Percentiles rank a stretch among this genome's conserved stretches.
These are phyloP conservation scores for Amphibalanus amphitrite DNA, from an alignment of 1,140 invertebrate genomes.

Conservation along the genomic window DNA sequence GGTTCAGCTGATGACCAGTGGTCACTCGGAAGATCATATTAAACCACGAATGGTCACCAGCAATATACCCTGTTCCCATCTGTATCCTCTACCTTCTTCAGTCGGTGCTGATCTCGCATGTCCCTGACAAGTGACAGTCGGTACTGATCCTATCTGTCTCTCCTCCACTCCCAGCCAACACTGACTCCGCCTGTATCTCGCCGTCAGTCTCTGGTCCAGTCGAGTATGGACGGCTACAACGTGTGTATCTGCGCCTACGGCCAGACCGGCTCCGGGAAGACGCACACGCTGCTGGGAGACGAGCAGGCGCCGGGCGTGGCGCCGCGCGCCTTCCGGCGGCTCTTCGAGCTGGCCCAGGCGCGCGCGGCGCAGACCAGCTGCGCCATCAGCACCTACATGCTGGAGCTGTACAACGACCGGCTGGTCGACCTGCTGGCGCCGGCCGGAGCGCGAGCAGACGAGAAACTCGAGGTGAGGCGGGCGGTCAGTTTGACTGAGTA, in stretches of 20 bases:
- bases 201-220: conserved; percentile 17
- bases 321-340: conserved; percentile 60
- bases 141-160: too few species aligned
- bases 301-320: conserved; percentile 45
- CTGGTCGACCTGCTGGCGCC: conserved; percentile 50
- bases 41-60: too few species aligned
- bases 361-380: conserved; percentile 49
- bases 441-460: neutral
- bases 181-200: too few species aligned
- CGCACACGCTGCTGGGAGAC: conserved; percentile 72
- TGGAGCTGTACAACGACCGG: conserved; percentile 39
- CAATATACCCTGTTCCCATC: too few species aligned
- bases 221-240: conserved; percentile 50
- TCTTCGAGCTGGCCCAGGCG: conserved; percentile 51
- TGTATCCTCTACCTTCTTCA: too few species aligned
- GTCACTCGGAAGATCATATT: too few species aligned
- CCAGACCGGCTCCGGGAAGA: conserved; percentile 86
- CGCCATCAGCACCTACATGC: conserved; percentile 28
- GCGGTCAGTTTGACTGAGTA: neutral
- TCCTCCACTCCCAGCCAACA: too few species aligned
- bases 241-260: conserved; percentile 83
- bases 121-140: too few species aligned
- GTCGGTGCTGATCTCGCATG: too few species aligned
- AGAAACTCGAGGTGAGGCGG: conserved; percentile 12
- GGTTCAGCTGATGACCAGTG: too few species aligned